A percentile compares a stretch with the other conserved stretches of the same genome.
phyloP scores from a whole-genome alignment of 2,113 vertebrate species.

The Cyprinodon brontotheroides region DNA sequence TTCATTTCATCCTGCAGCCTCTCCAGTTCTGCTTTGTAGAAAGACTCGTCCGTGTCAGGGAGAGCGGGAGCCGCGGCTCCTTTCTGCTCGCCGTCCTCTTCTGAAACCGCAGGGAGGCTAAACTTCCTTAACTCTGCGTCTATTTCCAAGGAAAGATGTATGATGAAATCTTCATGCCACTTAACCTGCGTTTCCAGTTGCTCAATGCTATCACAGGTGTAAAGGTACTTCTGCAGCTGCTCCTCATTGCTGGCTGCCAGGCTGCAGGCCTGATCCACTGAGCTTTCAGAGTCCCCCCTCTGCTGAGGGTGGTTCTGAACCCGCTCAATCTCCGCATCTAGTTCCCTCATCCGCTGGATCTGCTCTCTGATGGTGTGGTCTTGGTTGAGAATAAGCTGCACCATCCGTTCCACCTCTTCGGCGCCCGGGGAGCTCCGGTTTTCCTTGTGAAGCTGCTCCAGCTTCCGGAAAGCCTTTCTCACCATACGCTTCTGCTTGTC shows the following conservation, averaged over 20 bases:
- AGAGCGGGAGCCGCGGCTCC: constrained; percentile 41
- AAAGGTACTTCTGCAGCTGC: constrained; percentile 78
- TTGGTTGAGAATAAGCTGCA: constrained; percentile 92
- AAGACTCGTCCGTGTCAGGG: constrained; percentile 46
- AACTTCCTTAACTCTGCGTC: constrained; percentile 81
- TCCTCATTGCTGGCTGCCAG: constrained; percentile 54
- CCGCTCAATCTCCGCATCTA: constrained; percentile 88
- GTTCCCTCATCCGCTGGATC: constrained; percentile 85
- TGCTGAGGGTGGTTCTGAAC: constrained; percentile 79
- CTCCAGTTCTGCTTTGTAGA: constrained; percentile 77
- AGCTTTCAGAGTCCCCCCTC: constrained; percentile 40
- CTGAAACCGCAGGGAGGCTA: neutral
- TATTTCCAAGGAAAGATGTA: constrained; percentile 86
- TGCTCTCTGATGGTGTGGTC: constrained; percentile 94
- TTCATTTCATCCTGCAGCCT: constrained; percentile 83
- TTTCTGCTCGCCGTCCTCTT: constrained; percentile 39
- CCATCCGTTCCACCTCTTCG: constrained; percentile 86
- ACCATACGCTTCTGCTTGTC: constrained; percentile 94
- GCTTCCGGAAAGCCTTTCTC: constrained; percentile 91
- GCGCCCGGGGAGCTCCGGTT: constrained; percentile 65
- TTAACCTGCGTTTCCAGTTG: constrained; percentile 85
- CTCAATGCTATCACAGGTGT: constrained; percentile 77
- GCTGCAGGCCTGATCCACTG: constrained; percentile 23
- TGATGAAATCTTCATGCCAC: constrained; percentile 84
- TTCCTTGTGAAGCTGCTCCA: constrained; percentile 90